These are phyloP conservation scores for Diprion similis DNA, from an alignment of 1,140 invertebrate species.

Conservation along the genomic window DNA sequence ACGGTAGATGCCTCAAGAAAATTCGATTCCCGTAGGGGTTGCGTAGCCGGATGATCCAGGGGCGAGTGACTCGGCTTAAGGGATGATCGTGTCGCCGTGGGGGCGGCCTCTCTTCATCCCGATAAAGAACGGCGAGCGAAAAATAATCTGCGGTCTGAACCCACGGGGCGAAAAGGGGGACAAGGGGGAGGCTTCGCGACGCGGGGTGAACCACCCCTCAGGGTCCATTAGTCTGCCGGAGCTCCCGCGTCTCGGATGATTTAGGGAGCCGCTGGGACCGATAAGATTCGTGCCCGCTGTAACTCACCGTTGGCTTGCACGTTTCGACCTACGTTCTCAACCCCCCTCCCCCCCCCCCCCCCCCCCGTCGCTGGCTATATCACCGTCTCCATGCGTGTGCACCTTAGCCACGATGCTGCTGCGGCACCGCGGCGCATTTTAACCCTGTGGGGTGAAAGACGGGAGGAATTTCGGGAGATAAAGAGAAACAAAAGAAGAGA, in stretches of 20 bases:
- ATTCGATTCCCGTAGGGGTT: no score
- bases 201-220: neutral
- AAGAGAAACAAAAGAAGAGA: no score
- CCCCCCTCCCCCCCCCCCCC: constrained; percentile 16
- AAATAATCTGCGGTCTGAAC: neutral
- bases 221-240: constrained; percentile 40
- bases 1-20: no score
- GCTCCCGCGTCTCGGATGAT: constrained; percentile 39
- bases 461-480: no score
- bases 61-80: no score
- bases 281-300: constrained; percentile 46
- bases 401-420: no score
- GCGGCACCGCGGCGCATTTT: no score
- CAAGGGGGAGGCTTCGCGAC: neutral
- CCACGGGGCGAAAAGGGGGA: constrained; percentile 11
- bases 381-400: neutral
- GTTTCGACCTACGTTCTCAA: neutral
- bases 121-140: no score
- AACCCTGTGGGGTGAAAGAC: no score
- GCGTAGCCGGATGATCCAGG: no score
- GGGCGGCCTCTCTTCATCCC: no score
- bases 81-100: no score
- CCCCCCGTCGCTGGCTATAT: constrained; percentile 9
- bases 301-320: neutral
- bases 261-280: constrained; percentile 48